Conservation (phyloP, 2,797 vertebrate species). For the Smutsia gigantea region DNA sequence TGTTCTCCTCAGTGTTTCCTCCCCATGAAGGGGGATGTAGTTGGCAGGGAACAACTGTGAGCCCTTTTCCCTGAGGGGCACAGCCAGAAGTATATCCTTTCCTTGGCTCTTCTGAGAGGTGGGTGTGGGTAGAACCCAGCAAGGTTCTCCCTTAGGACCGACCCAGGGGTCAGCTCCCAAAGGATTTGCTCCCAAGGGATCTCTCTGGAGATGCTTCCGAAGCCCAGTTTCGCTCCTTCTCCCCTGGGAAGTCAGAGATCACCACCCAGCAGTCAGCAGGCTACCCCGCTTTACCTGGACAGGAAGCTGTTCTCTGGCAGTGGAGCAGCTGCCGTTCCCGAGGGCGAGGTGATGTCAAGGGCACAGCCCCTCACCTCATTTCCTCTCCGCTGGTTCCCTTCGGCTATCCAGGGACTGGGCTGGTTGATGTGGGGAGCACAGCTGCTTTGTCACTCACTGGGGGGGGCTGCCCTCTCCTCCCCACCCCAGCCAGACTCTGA, state of each 20-base stretch:
- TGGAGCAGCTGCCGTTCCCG: constrained; percentile 31
- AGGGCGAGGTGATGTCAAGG: neutral
- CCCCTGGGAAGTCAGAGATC: constrained; percentile 50
- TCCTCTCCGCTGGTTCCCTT: constrained; percentile 6
- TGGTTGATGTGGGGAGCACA: neutral
- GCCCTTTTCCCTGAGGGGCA: neutral
- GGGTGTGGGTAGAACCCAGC: neutral
- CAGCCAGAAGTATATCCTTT: constrained; percentile 21
- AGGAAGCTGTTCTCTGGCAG: constrained; percentile 38
- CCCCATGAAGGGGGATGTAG: neutral
- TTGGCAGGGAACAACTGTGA: neutral
- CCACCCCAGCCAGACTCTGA: constrained; percentile 86
- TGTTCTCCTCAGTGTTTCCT: neutral
- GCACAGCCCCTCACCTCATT: neutral
- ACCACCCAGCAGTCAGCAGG: constrained; percentile 29
- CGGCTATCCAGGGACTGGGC: neutral
- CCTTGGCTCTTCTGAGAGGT: constrained; percentile 47
- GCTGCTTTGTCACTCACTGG: constrained; percentile 86
- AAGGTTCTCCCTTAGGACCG: constrained; percentile 7
- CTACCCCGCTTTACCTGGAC: constrained; percentile 62
- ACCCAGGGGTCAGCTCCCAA: neutral
- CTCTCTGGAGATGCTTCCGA: neutral
- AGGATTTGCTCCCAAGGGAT: neutral
- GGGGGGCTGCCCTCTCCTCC: constrained; percentile 90
- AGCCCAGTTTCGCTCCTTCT: constrained; percentile 61